Conservation (phyloP, 37 sponge, comb jelly and placozoan genomes). For the Crambe crambe region DNA sequence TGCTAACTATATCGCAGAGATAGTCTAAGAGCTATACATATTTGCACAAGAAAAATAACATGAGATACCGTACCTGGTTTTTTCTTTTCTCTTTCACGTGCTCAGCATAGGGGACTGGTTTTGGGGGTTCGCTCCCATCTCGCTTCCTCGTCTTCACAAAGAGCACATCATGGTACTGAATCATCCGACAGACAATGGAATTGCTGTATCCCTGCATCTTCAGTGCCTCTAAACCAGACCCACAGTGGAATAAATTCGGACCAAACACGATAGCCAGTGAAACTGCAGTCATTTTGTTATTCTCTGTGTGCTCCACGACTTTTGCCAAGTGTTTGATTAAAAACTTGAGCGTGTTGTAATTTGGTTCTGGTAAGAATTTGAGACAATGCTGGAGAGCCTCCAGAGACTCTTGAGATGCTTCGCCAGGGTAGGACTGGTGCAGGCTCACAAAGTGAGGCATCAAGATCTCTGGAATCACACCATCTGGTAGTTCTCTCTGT, state of each 20-base stretch:
- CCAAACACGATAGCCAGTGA: conserved; percentile 96
- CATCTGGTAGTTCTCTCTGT: conserved; percentile 74
- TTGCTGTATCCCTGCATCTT: conserved; percentile 60
- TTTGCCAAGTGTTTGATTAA: conserved; percentile 70
- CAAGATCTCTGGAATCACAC: conserved; percentile 61
- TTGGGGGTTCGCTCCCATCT: not conserved
- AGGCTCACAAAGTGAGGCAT: conserved; percentile 34
- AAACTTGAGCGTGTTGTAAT: conserved; percentile 71
- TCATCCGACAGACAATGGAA: conserved; percentile 37
- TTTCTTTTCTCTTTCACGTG: conserved; percentile 17
- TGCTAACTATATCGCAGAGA: no score
- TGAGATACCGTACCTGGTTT: no score
- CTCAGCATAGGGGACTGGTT: conserved; percentile 27
- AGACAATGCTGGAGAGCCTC: conserved; percentile 22
- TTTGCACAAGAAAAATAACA: no score
- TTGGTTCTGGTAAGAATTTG: conserved; percentile 46
- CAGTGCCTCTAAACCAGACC: conserved; percentile 49
- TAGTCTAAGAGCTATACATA: no score
- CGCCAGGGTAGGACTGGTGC: conserved; percentile 42
- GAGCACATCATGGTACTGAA: conserved; percentile 23
- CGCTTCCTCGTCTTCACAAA: not conserved
- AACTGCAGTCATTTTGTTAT: conserved; percentile 89
- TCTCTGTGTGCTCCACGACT: conserved; percentile 60
- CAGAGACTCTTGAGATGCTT: conserved; percentile 23
- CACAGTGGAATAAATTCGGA: conserved; percentile 85